Evolutionary conservation across 2,888 invertebrate species (phyloP).

Genomic region (Habroteleia sp.): DNA sequence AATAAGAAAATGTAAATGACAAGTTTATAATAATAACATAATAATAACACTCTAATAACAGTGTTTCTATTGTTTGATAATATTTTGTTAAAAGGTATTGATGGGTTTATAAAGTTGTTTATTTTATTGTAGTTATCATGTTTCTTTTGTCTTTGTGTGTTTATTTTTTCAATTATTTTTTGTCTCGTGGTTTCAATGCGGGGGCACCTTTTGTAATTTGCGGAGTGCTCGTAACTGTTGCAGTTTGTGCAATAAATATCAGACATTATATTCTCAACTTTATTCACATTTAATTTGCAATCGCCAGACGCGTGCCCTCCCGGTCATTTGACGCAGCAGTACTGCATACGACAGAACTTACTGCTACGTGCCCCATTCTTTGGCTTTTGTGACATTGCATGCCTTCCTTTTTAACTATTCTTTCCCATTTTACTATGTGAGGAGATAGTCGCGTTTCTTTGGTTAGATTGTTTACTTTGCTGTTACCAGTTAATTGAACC

Average conservation of each 20-base stretch:
- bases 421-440: slow-evolving; percentile 44
- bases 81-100: slow-evolving; percentile 2
- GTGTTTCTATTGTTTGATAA: too few relatives aligned
- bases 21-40: too few relatives aligned
- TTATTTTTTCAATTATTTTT: slow-evolving; percentile 20
- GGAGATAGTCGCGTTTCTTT: slow-evolving; percentile 1
- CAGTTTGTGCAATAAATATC: slow-evolving; percentile 40
- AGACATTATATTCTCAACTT: neutral
- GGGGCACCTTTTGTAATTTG: slow-evolving; percentile 54
- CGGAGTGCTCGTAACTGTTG: slow-evolving; percentile 36
- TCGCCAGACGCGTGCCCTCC: slow-evolving; percentile 26
- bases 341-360: slow-evolving; percentile 24
- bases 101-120: neutral
- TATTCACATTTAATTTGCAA: slow-evolving; percentile 13
- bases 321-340: slow-evolving; percentile 50
- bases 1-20: too few relatives aligned
- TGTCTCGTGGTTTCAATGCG: slow-evolving; percentile 4
- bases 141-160: slow-evolving; percentile 1
- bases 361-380: slow-evolving; percentile 17
- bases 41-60: too few relatives aligned
- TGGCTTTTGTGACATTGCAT: too few relatives aligned
- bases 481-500: too few relatives aligned
- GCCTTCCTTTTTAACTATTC: too few relatives aligned
- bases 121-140: neutral
- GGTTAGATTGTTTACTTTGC: neutral